These are phyloP conservation scores for Ranitomeya imitator DNA, from an alignment of 2,113 vertebrate genomes.

Conservation along the genomic window DNA sequence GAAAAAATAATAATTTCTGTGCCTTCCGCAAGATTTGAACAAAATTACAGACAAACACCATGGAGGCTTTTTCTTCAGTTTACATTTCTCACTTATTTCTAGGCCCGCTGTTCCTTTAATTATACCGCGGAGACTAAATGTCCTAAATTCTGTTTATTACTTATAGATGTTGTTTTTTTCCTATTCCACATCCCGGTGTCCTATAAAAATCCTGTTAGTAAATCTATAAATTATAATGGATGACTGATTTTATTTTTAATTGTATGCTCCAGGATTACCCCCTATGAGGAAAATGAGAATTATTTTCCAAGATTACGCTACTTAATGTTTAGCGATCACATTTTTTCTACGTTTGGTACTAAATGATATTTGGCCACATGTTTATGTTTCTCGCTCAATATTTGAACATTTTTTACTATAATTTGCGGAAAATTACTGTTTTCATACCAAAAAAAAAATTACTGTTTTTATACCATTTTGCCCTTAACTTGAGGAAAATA, in stretches of 20 bases:
- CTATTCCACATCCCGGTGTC: background rate
- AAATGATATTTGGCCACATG: background rate
- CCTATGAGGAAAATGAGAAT: slow-evolving; percentile 9
- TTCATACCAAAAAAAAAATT: background rate
- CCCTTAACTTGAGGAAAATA: slow-evolving; percentile 1
- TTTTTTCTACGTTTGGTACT: background rate
- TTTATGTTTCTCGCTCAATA: background rate
- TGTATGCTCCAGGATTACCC: background rate
- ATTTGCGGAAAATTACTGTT: background rate
- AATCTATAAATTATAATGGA: slow-evolving; percentile 3
- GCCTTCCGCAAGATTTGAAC: background rate
- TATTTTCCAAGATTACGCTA: background rate
- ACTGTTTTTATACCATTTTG: background rate
- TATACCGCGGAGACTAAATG: background rate
- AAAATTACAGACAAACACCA: background rate
- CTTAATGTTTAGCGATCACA: background rate
- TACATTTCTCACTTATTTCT: background rate
- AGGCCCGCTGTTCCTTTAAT: background rate
- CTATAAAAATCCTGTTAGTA: background rate
- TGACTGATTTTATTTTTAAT: background rate
- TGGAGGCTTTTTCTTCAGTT: no score
- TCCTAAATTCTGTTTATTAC: background rate
- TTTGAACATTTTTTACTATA: background rate
- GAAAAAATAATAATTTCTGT: background rate
- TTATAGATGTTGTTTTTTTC: background rate